These are phyloP conservation scores for Gerris lacustris DNA, from an alignment of 2,888 invertebrate species.

Conservation along the genomic window DNA sequence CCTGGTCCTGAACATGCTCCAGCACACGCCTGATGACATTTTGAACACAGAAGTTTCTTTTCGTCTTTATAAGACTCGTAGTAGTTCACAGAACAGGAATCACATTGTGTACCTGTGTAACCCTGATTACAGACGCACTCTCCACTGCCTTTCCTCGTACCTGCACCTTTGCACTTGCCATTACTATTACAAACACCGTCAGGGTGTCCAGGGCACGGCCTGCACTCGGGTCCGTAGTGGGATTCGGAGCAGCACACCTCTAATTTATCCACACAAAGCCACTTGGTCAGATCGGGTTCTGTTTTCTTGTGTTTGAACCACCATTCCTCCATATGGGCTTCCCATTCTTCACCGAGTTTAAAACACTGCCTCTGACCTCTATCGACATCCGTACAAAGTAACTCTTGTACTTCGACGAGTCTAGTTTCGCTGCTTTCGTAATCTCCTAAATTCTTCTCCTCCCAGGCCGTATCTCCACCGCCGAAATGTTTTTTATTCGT, in stretches of 20 bases:
- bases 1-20: constrained; percentile 63
- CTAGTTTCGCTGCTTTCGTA: constrained; percentile 81
- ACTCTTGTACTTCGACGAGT: constrained; percentile 80
- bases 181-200: constrained; percentile 64
- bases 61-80: constrained; percentile 64
- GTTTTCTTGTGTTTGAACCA: constrained; percentile 59
- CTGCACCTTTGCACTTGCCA: constrained; percentile 75
- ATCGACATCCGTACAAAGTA: constrained; percentile 61
- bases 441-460: constrained; percentile 69
- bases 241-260: constrained; percentile 72
- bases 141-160: constrained; percentile 86
- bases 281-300: constrained; percentile 50
- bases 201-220: constrained; percentile 62
- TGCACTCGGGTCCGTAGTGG: constrained; percentile 72
- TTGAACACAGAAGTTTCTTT: constrained; percentile 58
- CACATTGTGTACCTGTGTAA: constrained; percentile 65
- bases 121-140: constrained; percentile 74
- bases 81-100: constrained; percentile 59
- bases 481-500: constrained; percentile 81
- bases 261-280: constrained; percentile 66
- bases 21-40: constrained; percentile 68
- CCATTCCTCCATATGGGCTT: constrained; percentile 74
- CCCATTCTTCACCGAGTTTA: constrained; percentile 68
- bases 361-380: constrained; percentile 64
- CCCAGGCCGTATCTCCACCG: constrained; percentile 89